phyloP scores from a whole-genome alignment of 2,888 invertebrate species.

The Eupithecia inturbata region DNA sequence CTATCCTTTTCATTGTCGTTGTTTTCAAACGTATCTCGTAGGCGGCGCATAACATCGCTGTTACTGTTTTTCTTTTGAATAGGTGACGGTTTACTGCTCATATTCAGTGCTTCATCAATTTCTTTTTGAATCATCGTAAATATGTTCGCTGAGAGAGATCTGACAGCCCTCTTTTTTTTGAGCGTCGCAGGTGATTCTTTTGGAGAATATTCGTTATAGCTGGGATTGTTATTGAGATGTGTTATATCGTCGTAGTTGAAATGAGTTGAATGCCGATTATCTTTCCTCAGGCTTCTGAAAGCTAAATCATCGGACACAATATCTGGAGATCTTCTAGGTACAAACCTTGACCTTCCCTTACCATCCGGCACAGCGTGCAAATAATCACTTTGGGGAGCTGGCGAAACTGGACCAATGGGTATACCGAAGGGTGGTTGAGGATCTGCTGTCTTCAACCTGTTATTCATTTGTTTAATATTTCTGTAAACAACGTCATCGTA shows the following conservation, averaged over 20 bases:
- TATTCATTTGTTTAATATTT: slow-evolving; percentile 91
- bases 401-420: slow-evolving; percentile 92
- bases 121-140: slow-evolving; percentile 89
- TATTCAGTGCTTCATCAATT: slow-evolving; percentile 83
- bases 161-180: slow-evolving; percentile 91
- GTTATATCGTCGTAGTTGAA: slow-evolving; percentile 78
- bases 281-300: slow-evolving; percentile 92
- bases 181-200: slow-evolving; percentile 75
- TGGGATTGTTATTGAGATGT: slow-evolving; percentile 77
- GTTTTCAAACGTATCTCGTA: slow-evolving; percentile 76
- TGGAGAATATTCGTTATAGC: slow-evolving; percentile 65
- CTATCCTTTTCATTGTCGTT: slow-evolving; percentile 75
- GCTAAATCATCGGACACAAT: slow-evolving; percentile 94
- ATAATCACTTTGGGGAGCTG: slow-evolving; percentile 92
- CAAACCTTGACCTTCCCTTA: slow-evolving; percentile 84
- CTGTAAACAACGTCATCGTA: slow-evolving; percentile 93
- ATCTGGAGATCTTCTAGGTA: slow-evolving; percentile 90
- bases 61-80: slow-evolving; percentile 86
- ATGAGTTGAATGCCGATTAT: slow-evolving; percentile 85
- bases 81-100: slow-evolving; percentile 73
- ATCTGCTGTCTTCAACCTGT: slow-evolving; percentile 87
- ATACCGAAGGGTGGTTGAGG: slow-evolving; percentile 96
- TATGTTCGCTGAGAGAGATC: slow-evolving; percentile 93
- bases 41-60: slow-evolving; percentile 82
- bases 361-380: slow-evolving; percentile 89